Percentiles rank a stretch among this genome's conserved stretches.
Evolutionary conservation across 2,113 vertebrate genomes (phyloP).

Genomic region (human (Homo sapiens)): DNA sequence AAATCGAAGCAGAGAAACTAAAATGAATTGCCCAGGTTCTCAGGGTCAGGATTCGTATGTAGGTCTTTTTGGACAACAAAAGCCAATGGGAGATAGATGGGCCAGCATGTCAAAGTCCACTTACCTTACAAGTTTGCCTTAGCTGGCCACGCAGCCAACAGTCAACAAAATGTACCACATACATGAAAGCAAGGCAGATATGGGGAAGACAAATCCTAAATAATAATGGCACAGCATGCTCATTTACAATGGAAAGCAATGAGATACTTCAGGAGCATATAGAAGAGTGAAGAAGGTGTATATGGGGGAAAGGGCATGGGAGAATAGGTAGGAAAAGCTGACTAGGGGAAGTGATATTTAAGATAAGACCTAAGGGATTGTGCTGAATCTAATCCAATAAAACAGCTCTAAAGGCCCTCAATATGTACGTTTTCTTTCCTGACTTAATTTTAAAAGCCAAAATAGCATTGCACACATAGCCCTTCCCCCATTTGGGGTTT

Average conservation of each 20-base stretch:
- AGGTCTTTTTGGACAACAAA: background rate
- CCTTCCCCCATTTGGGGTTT: background rate
- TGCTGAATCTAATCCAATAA: background rate
- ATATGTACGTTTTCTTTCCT: background rate
- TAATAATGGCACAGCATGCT: rapidly evolving
- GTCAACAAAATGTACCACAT: rapidly evolving
- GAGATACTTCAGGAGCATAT: rapidly evolving
- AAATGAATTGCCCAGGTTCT: background rate
- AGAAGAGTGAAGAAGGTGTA: background rate
- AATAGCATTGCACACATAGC: background rate
- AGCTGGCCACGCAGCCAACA: background rate
- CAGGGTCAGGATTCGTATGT: background rate
- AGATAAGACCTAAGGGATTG: background rate
- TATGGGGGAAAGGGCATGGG: rapidly evolving
- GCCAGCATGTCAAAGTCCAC: background rate
- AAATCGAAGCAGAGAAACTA: background rate
- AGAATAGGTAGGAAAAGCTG: background rate
- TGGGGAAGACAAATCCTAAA: background rate
- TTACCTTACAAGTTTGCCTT: background rate
- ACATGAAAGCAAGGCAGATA: background rate
- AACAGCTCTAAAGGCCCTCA: background rate
- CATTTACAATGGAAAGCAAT: background rate
- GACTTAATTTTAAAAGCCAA: background rate
- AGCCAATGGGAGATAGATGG: background rate
- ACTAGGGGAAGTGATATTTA: background rate